Percentiles rank a stretch among this genome's conserved stretches.
phyloP scores from a whole-genome alignment of 2,888 invertebrate genomes.

The Auanema freiburgensis region DNA sequence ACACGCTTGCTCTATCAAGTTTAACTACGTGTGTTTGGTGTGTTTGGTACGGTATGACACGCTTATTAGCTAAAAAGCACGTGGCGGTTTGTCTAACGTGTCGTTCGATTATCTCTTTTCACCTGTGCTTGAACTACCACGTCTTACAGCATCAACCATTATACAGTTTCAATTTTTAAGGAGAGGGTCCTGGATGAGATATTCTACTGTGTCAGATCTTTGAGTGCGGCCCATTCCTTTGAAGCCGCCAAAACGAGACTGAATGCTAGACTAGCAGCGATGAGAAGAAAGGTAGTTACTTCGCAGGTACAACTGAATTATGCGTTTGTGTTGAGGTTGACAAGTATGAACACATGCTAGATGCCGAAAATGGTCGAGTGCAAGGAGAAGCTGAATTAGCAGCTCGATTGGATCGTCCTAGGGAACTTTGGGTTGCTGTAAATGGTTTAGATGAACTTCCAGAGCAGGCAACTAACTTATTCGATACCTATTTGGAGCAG shows the following conservation, averaged over 20 bases:
- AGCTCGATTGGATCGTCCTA: constrained; percentile 11
- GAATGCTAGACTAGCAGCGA: constrained; percentile 29
- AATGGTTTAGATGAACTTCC: constrained; percentile 10
- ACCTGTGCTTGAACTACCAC: too few relatives aligned
- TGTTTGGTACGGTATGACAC: too few relatives aligned
- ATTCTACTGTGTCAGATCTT: constrained; percentile 37
- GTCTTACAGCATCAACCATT: too few relatives aligned
- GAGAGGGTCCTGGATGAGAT: constrained; percentile 44
- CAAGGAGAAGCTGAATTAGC: constrained; percentile 13
- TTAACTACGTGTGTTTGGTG: too few relatives aligned
- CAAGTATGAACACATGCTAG: constrained; percentile 39
- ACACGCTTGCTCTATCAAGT: too few relatives aligned
- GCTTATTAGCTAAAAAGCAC: too few relatives aligned
- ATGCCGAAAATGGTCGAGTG: constrained; percentile 34
- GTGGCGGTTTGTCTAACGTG: too few relatives aligned
- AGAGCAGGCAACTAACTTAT: constrained; percentile 41
- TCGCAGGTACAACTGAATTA: not conserved
- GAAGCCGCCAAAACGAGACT: constrained; percentile 35
- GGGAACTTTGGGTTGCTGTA: constrained; percentile 25
- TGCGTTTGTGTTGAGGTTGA: constrained; percentile 21
- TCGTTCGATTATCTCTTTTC: too few relatives aligned
- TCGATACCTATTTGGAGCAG: constrained; percentile 5
- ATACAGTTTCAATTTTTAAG: constrained; percentile 23
- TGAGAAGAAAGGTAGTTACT: constrained; percentile 24
- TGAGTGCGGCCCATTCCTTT: constrained; percentile 32